Base-by-base conservation (phyloP, 2,888 invertebrate genomes). In the Drosophila greeni region DNA sequence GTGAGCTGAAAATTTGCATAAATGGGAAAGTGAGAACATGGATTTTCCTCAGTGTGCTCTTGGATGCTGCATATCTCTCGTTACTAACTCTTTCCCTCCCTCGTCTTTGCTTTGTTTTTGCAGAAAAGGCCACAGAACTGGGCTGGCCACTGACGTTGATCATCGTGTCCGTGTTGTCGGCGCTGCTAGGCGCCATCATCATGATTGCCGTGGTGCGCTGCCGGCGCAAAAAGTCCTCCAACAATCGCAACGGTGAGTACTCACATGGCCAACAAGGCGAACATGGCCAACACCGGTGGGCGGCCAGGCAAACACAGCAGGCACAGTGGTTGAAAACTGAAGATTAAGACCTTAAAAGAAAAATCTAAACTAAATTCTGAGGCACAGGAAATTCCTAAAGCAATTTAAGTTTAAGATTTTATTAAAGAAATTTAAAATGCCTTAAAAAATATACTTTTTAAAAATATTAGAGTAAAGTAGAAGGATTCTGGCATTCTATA, bases 181-280 rank as follows among this genome's bases (percentile, higher is more conserved):
- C 93, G 66, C 90, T 92, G 62, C 90, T 93, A 78, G 93, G 93
- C 66, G 93, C 93, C 72, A 92, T 93, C 79, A 90, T 93, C 72
- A 93, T 93, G 93, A 92, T 93, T 85, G 91, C 92, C 76, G 91
- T 92, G 48, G 90, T 93, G 60, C 92, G 92, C 84, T 93, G 93
- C 87, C 90, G 91, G 89, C 92, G 88, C 85, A 88, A 88, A 84
- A 88, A 88, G 80, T 85, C 88, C 62, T 85, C 88, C 57, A 88
- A 88, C 74, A 87, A 88, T 81, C 86, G 89, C 70, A 88, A 88
- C 76, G 88, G 88, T 88, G 84, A 88, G 88, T 87, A 84, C 39
- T 24, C 43, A 62, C 61, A 60, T 59, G 59, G 45, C 31, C 59
- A 45, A 58, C 59, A 11, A 8, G 4, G 51, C 14, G 26, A 52